Percentiles rank a stretch among this genome's conserved stretches.
Evolutionary conservation across 2,888 invertebrate species (phyloP).

Genomic region (Metacarcinus magister): DNA sequence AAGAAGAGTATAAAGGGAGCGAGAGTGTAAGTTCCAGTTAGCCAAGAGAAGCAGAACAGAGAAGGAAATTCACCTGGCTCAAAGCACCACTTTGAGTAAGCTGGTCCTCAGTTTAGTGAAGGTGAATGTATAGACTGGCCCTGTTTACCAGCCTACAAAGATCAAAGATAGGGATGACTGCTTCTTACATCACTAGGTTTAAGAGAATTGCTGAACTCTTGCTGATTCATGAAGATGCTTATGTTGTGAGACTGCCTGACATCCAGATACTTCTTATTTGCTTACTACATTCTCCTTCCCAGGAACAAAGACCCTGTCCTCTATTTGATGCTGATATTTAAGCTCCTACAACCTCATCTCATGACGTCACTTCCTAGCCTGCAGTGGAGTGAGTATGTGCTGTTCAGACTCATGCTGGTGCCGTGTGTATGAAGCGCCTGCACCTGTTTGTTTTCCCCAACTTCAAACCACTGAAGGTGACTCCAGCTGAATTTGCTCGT

Average conservation of each 20-base stretch:
- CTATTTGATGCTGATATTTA: no score
- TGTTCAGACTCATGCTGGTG: neutral
- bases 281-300: no score
- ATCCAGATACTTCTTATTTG: no score
- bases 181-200: neutral
- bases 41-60: neutral
- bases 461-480: neutral
- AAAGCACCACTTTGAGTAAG: neutral
- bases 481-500: neutral
- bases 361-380: neutral
- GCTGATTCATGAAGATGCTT: neutral
- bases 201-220: constrained; percentile 2
- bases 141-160: neutral
- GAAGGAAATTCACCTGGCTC: neutral
- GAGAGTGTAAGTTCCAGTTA: neutral
- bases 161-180: constrained; percentile 29
- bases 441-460: neutral
- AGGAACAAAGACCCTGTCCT: no score
- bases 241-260: neutral
- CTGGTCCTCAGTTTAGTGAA: neutral
- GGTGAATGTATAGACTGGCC: neutral
- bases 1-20: neutral
- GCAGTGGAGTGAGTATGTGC: neutral
- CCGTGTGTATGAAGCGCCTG: neutral
- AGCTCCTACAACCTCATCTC: neutral